Evolutionary conservation across 2,113 vertebrate genomes (phyloP).

Genomic region (Puffinus mauretanicus): DNA sequence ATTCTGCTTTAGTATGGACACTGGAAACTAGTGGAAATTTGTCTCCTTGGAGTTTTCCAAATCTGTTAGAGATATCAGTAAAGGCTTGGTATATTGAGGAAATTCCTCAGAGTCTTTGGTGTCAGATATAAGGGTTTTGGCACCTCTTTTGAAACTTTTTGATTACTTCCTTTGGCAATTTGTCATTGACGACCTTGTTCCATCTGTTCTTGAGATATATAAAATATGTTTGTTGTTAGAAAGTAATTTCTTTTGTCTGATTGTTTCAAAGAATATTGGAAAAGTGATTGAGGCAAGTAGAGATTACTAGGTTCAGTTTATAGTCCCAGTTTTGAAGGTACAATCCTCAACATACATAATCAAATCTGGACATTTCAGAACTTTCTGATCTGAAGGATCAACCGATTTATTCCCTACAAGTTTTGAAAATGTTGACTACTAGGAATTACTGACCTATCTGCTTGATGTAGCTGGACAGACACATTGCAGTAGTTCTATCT

Average conservation of each 20-base stretch:
- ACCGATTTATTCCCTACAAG: background rate
- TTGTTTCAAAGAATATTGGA: background rate
- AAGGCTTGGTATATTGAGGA: background rate
- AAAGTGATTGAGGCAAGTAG: background rate
- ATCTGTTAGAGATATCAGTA: background rate
- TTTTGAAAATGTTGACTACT: background rate
- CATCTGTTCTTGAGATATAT: background rate
- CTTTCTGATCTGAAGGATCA: background rate
- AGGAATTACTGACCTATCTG: background rate
- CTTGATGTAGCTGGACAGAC: background rate
- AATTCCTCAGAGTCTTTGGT: background rate
- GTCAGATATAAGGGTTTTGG: background rate
- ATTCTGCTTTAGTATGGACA: background rate
- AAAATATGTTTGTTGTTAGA: background rate
- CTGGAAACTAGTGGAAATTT: background rate
- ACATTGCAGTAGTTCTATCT: background rate
- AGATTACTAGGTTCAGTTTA: background rate
- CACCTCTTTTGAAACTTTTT: background rate
- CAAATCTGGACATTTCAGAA: background rate
- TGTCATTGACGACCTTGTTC: background rate
- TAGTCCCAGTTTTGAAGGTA: background rate
- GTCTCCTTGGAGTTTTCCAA: background rate
- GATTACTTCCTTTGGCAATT: background rate
- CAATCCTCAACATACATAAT: background rate
- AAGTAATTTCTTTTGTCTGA: background rate